Evolutionary conservation across 2,113 vertebrate genomes (phyloP).

Genomic region (Castor canadensis): DNA sequence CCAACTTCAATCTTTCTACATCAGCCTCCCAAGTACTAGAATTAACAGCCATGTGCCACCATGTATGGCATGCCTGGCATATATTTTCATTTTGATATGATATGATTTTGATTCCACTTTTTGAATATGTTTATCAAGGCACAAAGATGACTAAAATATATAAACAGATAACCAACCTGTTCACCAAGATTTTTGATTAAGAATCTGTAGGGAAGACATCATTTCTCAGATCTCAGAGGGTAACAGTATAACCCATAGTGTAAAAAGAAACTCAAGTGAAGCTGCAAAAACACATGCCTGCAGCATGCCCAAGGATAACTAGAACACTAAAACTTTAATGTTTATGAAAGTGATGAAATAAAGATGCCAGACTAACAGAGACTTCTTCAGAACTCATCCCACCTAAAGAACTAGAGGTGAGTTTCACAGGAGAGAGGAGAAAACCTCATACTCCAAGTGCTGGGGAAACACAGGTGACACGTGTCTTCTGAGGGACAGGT

Average conservation of each 20-base stretch:
- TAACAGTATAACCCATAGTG: neutral
- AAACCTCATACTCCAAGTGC: neutral
- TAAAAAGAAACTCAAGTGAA: constrained; percentile 28
- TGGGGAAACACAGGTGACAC: neutral
- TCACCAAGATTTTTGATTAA: neutral
- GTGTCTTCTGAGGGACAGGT: too few species aligned
- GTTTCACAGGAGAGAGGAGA: neutral
- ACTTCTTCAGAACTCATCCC: neutral
- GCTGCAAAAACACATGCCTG: neutral
- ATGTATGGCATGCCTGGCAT: too few species aligned
- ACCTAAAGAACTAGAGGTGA: neutral
- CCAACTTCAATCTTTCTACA: too few species aligned
- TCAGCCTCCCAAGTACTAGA: too few species aligned
- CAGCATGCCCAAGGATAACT: neutral
- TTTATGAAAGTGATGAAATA: constrained; percentile 14
- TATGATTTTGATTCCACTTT: neutral
- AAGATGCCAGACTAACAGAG: neutral
- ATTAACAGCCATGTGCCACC: too few species aligned
- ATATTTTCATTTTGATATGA: neutral
- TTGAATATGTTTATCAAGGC: neutral
- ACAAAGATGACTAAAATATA: neutral
- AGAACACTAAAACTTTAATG: neutral
- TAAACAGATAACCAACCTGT: neutral
- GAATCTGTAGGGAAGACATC: neutral
- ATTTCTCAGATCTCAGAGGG: neutral